Conservation (phyloP, 1,140 invertebrate species). For the Pogonomyrmex californicus region DNA sequence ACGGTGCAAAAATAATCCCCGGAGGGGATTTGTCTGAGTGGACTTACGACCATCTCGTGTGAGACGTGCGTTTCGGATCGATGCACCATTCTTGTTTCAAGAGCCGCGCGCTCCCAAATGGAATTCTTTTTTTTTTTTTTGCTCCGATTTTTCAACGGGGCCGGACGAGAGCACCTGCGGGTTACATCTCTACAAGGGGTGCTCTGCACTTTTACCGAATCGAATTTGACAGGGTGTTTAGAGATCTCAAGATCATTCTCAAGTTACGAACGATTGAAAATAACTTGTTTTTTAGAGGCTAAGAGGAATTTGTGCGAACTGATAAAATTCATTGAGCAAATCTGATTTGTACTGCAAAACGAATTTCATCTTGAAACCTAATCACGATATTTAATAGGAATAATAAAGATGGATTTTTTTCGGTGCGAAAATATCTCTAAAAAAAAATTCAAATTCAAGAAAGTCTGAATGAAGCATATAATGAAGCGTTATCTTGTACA, state of each 20-base stretch:
- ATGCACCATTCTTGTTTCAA: conserved; percentile 38
- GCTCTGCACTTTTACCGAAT: neutral
- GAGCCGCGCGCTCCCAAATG: neutral
- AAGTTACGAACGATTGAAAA: conserved; percentile 8
- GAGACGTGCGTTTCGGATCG: conserved; percentile 27
- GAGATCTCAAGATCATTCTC: neutral
- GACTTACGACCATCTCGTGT: conserved; percentile 31
- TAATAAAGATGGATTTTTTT: neutral
- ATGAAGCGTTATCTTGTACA: neutral
- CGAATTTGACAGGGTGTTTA: neutral
- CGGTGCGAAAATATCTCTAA: neutral
- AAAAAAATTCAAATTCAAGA: neutral
- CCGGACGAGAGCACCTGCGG: neutral
- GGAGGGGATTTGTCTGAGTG: conserved; percentile 29
- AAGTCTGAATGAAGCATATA: neutral
- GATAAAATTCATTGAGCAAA: neutral
- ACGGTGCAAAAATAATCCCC: conserved; percentile 71
- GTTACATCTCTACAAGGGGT: neutral
- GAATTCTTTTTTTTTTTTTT: neutral
- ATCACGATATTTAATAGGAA: neutral
- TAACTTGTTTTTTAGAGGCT: neutral
- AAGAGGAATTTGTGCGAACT: neutral
- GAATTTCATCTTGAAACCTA: neutral
- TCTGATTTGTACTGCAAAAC: neutral
- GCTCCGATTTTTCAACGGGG: neutral